Conservation (phyloP, 2,797 vertebrate species). For the Arnoldichthys spilopterus region DNA sequence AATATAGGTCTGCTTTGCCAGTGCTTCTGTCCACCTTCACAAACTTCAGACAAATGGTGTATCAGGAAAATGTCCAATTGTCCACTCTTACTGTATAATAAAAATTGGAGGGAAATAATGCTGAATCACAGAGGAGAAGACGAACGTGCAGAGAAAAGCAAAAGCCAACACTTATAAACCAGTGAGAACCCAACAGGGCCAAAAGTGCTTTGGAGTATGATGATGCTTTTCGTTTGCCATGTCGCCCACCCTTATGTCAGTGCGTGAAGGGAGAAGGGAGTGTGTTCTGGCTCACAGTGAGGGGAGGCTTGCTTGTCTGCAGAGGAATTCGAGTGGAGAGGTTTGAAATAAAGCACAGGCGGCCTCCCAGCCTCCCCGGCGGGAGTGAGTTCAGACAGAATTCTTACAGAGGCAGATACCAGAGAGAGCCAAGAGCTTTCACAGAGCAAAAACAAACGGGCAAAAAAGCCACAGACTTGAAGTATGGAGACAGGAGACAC, state of each 20-base stretch:
- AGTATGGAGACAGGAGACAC: slow-evolving; percentile 49
- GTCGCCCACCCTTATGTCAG: neutral
- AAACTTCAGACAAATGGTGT: neutral
- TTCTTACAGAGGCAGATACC: slow-evolving; percentile 64
- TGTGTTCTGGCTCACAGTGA: slow-evolving; percentile 49
- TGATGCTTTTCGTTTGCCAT: neutral
- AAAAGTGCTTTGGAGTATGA: neutral
- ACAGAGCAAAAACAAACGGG: slow-evolving; percentile 56
- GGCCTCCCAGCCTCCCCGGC: slow-evolving; percentile 43
- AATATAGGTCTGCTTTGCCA: neutral
- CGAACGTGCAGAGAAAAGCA: neutral
- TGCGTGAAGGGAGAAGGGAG: slow-evolving; percentile 44
- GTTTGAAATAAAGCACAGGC: slow-evolving; percentile 69
- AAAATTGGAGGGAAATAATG: neutral
- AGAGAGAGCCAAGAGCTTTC: slow-evolving; percentile 65
- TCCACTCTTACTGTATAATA: neutral
- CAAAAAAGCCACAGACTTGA: slow-evolving; percentile 39
- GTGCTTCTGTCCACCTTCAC: neutral
- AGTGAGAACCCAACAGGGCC: neutral
- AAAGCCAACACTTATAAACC: neutral
- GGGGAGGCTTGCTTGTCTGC: slow-evolving; percentile 66
- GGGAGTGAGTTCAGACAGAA: slow-evolving; percentile 61
- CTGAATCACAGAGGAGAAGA: neutral
- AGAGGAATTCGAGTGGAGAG: slow-evolving; percentile 67
- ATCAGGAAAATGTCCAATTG: neutral